Conservation (phyloP, 2,797 vertebrate genomes). For the Melanitta fusca region DNA sequence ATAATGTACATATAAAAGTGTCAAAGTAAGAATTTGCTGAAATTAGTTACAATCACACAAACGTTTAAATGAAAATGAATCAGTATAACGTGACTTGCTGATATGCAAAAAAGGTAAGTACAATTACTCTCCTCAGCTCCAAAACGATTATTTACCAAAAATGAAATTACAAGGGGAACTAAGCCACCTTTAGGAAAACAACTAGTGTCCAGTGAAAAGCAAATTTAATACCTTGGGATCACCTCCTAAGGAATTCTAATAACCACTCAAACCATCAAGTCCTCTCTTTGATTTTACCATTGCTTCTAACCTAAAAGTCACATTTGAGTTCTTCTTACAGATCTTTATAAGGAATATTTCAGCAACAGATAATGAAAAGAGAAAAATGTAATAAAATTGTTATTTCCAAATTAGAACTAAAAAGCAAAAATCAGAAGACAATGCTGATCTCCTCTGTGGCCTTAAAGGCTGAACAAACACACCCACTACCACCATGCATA, state of each 20-base stretch:
- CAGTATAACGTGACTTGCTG: fast-evolving
- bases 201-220: background rate
- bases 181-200: background rate
- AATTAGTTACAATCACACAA: background rate
- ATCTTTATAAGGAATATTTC: background rate
- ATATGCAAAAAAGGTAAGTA: background rate
- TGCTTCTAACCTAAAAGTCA: background rate
- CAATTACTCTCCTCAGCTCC: background rate
- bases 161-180: background rate
- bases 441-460: background rate
- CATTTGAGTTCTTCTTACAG: background rate
- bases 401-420: background rate
- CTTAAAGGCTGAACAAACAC: background rate
- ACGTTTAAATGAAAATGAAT: background rate
- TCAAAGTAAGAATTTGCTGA: background rate
- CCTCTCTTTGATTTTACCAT: background rate
- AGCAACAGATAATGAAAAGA: background rate
- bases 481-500: background rate
- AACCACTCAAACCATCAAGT: background rate
- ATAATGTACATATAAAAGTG: background rate
- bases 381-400: background rate
- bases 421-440: background rate
- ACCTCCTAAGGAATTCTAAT: background rate
- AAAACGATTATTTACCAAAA: no score
- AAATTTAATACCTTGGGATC: background rate